Evolutionary conservation across 1,140 invertebrate genomes (phyloP).

Genomic region (Sweltsa coloradensis): DNA sequence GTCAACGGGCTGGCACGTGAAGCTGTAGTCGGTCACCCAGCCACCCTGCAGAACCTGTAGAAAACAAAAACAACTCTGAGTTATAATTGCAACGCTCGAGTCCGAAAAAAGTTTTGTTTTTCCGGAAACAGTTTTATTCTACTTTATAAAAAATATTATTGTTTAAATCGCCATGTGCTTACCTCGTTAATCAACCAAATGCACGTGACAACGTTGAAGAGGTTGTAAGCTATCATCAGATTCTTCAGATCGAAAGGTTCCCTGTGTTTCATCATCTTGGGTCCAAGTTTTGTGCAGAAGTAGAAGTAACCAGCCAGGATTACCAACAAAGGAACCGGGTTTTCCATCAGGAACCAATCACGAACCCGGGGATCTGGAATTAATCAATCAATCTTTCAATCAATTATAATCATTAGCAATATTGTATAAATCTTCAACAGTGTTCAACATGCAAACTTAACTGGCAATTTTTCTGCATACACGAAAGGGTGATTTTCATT

Average conservation of each 20-base stretch:
- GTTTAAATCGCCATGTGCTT: conserved; percentile 15
- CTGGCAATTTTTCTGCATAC: too few relatives aligned
- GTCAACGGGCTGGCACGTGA: conserved; percentile 78
- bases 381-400: too few relatives aligned
- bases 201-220: conserved; percentile 60
- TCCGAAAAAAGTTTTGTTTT: neutral
- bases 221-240: conserved; percentile 68
- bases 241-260: conserved; percentile 70
- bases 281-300: conserved; percentile 31
- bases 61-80: conserved; percentile 17
- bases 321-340: conserved; percentile 62
- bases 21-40: conserved; percentile 70
- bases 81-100: neutral
- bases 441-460: too few relatives aligned
- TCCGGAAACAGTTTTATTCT: neutral
- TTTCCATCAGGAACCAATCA: conserved; percentile 72
- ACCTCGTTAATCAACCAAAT: conserved; percentile 58
- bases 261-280: conserved; percentile 63
- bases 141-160: neutral
- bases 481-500: too few relatives aligned
- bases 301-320: conserved; percentile 64
- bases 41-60: conserved; percentile 58
- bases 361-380: conserved; percentile 72
- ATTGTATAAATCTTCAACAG: too few relatives aligned
- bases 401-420: too few relatives aligned